A percentile compares a stretch with the other conserved stretches of the same genome.
phyloP scores from a whole-genome alignment of 2,113 vertebrate genomes.

The Coracopsis vasa region DNA sequence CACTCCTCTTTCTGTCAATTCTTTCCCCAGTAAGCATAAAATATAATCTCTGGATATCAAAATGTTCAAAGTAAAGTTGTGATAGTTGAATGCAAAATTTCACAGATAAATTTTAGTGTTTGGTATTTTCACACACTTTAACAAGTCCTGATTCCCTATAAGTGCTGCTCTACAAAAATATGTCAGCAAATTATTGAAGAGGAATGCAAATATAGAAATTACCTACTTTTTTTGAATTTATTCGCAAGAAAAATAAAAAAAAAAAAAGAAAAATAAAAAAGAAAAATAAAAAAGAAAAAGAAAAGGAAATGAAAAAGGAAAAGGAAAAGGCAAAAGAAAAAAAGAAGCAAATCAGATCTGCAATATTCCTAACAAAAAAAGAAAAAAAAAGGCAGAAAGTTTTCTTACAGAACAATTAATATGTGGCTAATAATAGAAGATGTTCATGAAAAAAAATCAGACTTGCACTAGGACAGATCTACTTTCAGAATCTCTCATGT shows the following conservation, averaged over 20 bases:
- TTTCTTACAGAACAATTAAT: neutral
- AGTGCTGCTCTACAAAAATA: neutral
- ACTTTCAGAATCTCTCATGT: neutral
- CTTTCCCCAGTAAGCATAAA: neutral
- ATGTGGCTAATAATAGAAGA: neutral
- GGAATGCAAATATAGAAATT: neutral
- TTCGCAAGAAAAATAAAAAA: neutral
- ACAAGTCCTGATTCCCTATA: neutral
- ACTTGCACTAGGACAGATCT: neutral
- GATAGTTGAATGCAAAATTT: neutral
- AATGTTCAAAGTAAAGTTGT: neutral
- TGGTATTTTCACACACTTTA: neutral
- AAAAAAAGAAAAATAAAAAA: neutral
- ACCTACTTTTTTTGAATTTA: neutral
- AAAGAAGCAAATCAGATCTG: neutral
- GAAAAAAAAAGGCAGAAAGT: accelerated
- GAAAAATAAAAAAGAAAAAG: neutral
- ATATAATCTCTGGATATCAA: neutral
- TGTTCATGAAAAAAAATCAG: neutral
- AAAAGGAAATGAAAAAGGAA: neutral
- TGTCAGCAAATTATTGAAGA: neutral
- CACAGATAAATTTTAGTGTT: neutral
- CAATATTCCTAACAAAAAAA: neutral
- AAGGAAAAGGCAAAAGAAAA: too few relatives aligned
- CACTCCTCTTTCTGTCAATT: neutral